Percentiles rank a stretch among this genome's conserved stretches.
phyloP scores from a whole-genome alignment of 2,113 vertebrate genomes.

The Glaucidium brasilianum region DNA sequence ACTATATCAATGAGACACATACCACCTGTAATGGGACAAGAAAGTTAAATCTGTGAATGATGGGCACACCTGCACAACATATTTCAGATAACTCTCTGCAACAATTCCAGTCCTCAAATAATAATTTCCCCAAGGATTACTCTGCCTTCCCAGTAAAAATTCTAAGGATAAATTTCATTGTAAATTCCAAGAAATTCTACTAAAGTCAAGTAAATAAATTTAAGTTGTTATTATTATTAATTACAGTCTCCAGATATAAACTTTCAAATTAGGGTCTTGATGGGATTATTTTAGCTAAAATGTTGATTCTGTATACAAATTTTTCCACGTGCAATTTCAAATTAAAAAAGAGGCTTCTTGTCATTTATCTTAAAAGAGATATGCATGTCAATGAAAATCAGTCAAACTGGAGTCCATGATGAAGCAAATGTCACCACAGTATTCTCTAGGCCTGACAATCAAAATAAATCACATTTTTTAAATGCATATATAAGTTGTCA shows the following conservation, averaged over 20 bases:
- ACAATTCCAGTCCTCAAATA: neutral
- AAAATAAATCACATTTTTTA: neutral
- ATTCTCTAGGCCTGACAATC: neutral
- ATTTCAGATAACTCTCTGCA: neutral
- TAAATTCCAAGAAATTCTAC: neutral
- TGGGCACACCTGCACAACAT: neutral
- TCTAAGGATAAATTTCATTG: neutral
- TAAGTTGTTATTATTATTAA: neutral
- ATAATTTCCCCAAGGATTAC: neutral
- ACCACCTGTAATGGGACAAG: conserved; percentile 63
- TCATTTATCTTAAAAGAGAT: neutral
- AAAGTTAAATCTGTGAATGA: neutral
- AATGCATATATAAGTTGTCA: neutral
- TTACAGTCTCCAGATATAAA: neutral
- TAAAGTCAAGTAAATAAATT: neutral
- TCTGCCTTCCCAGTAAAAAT: neutral
- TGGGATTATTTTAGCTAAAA: neutral
- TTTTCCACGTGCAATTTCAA: neutral
- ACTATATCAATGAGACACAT: conserved; percentile 79
- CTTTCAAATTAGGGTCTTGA: neutral
- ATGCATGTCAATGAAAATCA: neutral
- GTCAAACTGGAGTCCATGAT: neutral
- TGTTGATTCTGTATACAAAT: neutral
- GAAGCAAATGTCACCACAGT: neutral
- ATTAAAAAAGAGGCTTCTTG: neutral